Percentiles rank a stretch among this genome's conserved stretches.
These are phyloP conservation scores for Mesorhabditis belari DNA, from an alignment of 2,888 invertebrate genomes.

Conservation along the genomic window DNA sequence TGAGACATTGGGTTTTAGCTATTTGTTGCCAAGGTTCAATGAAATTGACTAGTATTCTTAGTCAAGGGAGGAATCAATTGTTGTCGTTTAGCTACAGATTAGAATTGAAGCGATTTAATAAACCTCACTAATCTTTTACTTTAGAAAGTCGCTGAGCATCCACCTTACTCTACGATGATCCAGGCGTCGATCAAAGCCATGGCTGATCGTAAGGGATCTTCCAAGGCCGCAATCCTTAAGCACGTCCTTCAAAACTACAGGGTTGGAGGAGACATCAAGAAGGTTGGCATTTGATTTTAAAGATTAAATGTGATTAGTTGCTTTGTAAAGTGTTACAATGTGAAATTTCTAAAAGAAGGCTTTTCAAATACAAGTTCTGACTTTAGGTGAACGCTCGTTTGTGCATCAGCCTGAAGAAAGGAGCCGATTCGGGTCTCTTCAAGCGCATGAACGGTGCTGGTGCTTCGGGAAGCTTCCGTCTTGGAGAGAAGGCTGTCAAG, in stretches of 20 bases:
- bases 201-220: slow-evolving; percentile 56
- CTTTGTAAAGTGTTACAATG: too few relatives aligned
- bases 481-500: slow-evolving; percentile 2
- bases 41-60: too few relatives aligned
- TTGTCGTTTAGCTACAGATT: too few relatives aligned
- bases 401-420: slow-evolving; percentile 51
- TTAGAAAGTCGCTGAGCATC: slow-evolving; percentile 45
- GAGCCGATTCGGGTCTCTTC: slow-evolving; percentile 49
- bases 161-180: slow-evolving; percentile 55
- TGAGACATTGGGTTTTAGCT: too few relatives aligned
- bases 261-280: slow-evolving; percentile 51
- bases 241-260: slow-evolving; percentile 54
- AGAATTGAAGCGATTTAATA: too few relatives aligned
- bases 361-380: neutral
- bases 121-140: slow-evolving; percentile 22
- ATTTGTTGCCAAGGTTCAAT: too few relatives aligned
- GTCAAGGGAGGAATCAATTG: too few relatives aligned
- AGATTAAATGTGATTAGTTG: too few relatives aligned
- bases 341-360: neutral
- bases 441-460: slow-evolving; percentile 42
- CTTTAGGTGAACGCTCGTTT: slow-evolving; percentile 46
- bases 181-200: slow-evolving; percentile 51
- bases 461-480: slow-evolving; percentile 1
- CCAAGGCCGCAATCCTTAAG: slow-evolving; percentile 56
- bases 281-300: neutral